Evolutionary conservation across 2,888 invertebrate species (phyloP).

Genomic region (Charanyca ferruginea): DNA sequence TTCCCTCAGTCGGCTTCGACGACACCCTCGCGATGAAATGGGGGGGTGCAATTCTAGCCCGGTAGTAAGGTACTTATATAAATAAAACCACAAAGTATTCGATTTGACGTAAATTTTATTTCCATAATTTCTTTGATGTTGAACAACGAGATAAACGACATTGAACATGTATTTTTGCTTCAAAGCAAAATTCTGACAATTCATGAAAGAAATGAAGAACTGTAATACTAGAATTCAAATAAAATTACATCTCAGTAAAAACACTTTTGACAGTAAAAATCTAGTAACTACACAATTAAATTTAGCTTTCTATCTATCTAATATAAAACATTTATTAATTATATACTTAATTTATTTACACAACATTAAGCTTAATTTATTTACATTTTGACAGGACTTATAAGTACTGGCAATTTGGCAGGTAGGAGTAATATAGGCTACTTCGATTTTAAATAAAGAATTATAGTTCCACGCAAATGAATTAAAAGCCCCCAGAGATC

Average conservation of each 20-base stretch:
- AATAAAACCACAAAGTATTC: conserved; percentile 9
- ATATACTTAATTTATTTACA: conserved; percentile 9
- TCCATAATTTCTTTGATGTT: conserved; percentile 17
- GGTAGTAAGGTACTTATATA: too few relatives aligned
- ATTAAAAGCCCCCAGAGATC: too few relatives aligned
- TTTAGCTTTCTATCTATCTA: background rate
- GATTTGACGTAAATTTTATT: conserved; percentile 39
- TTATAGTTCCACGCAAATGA: too few relatives aligned
- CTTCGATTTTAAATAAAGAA: too few relatives aligned
- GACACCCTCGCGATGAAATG: too few relatives aligned
- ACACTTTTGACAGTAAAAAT: background rate
- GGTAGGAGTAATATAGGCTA: too few relatives aligned
- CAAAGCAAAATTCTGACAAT: conserved; percentile 5
- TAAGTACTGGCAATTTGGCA: too few relatives aligned
- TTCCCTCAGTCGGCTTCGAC: too few relatives aligned
- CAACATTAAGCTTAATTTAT: conserved; percentile 21
- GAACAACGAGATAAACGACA: conserved; percentile 24
- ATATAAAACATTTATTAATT: conserved; percentile 10
- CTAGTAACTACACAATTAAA: background rate
- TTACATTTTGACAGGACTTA: too few relatives aligned
- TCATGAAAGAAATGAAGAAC: background rate
- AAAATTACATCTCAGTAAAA: conserved; percentile 15
- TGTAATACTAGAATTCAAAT: background rate
- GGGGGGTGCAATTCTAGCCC: too few relatives aligned
- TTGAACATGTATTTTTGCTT: conserved; percentile 39